A percentile compares a stretch with the other conserved stretches of the same genome.
phyloP scores from a whole-genome alignment of 2,113 vertebrate species.

The Percopsis transmontana region DNA sequence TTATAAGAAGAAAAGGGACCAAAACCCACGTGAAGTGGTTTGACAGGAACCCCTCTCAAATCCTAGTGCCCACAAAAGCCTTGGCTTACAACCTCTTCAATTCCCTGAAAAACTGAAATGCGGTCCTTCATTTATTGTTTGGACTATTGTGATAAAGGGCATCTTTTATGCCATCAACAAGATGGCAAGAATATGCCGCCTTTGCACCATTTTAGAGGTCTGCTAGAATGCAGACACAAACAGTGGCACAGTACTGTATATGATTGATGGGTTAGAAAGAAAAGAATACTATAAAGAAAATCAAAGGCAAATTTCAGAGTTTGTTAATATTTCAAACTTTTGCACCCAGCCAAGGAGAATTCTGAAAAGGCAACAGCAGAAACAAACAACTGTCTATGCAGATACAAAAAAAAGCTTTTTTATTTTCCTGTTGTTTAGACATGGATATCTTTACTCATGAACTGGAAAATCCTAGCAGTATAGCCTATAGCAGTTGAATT shows the following conservation, averaged over 20 bases:
- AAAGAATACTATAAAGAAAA: slow-evolving; percentile 53
- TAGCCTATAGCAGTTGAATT: background rate
- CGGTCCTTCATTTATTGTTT: slow-evolving; percentile 47
- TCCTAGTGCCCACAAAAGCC: slow-evolving; percentile 30
- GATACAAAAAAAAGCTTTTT: slow-evolving; percentile 40
- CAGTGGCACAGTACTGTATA: slow-evolving; percentile 36
- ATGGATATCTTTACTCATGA: slow-evolving; percentile 5
- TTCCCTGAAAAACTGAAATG: slow-evolving; percentile 32
- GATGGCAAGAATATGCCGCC: slow-evolving; percentile 50
- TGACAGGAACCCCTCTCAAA: slow-evolving; percentile 34
- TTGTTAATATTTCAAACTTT: slow-evolving; percentile 70
- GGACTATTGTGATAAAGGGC: slow-evolving; percentile 58
- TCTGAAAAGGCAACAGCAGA: slow-evolving; percentile 35
- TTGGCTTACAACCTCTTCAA: slow-evolving; percentile 51
- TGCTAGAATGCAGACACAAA: slow-evolving; percentile 48
- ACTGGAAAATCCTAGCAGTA: background rate
- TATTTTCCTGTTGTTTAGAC: slow-evolving; percentile 23
- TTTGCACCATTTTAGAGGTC: slow-evolving; percentile 60
- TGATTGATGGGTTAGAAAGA: slow-evolving; percentile 60
- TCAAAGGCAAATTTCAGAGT: slow-evolving; percentile 54
- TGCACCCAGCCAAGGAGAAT: slow-evolving; percentile 60
- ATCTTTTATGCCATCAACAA: slow-evolving; percentile 65
- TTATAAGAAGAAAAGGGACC: slow-evolving; percentile 36
- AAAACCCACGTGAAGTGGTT: slow-evolving; percentile 40
- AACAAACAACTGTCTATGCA: slow-evolving; percentile 32